phyloP scores from a whole-genome alignment of 2,797 vertebrate species.

The Mormyrus hasselquistii region DNA sequence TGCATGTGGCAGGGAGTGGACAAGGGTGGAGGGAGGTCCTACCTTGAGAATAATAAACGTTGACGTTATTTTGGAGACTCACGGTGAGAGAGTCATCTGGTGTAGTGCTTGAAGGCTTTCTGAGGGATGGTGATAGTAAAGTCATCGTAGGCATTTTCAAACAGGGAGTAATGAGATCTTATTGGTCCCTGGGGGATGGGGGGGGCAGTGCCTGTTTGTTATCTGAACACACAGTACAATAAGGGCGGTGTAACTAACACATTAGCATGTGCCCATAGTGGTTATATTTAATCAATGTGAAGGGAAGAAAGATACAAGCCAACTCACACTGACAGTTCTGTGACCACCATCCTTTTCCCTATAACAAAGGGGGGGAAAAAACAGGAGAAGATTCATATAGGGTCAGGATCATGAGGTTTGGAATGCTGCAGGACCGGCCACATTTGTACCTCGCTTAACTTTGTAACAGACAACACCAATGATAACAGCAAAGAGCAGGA shows the following conservation, averaged over 20 bases:
- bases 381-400: slow-evolving; percentile 40
- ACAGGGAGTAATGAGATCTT: neutral
- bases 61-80: slow-evolving; percentile 53
- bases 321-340: slow-evolving; percentile 72
- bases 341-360: slow-evolving; percentile 60
- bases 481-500: slow-evolving; percentile 41
- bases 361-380: slow-evolving; percentile 28
- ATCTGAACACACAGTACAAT: neutral
- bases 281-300: slow-evolving; percentile 24
- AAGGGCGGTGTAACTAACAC: neutral
- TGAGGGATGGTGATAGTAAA: slow-evolving; percentile 61
- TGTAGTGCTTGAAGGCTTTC: slow-evolving; percentile 69
- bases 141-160: slow-evolving; percentile 41
- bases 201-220: neutral
- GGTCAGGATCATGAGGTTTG: slow-evolving; percentile 33
- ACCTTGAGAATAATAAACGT: slow-evolving; percentile 58
- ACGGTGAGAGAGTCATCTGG: slow-evolving; percentile 61
- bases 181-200: neutral
- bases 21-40: slow-evolving; percentile 38
- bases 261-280: neutral
- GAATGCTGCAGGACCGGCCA: slow-evolving; percentile 52
- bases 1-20: neutral
- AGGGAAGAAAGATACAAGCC: slow-evolving; percentile 48
- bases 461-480: slow-evolving; percentile 43
- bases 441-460: slow-evolving; percentile 65